Evolutionary conservation across 2,113 vertebrate species (phyloP).

Genomic region (Cervus canadensis): DNA sequence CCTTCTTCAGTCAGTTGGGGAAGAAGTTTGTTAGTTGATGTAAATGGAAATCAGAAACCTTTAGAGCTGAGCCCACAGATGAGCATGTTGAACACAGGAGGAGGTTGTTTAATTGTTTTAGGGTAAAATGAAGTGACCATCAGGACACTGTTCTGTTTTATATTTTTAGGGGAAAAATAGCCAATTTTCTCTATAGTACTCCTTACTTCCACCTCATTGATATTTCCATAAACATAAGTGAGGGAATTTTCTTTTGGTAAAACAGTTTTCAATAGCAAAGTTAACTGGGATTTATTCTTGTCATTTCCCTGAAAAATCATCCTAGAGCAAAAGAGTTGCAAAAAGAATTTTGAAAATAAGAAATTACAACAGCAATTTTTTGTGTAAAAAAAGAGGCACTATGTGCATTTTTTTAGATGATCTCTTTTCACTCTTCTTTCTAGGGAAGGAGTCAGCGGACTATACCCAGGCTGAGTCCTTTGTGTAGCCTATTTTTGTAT

Average conservation of each 20-base stretch:
- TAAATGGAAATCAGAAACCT: not conserved
- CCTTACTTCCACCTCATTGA: not conserved
- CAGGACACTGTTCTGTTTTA: not conserved
- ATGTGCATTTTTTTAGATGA: not conserved
- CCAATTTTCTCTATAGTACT: not conserved
- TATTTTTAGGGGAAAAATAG: not conserved
- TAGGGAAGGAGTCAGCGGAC: not conserved
- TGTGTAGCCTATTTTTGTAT: not conserved
- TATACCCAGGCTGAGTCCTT: not conserved
- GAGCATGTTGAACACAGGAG: not conserved
- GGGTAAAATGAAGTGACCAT: not conserved
- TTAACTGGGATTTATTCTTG: constrained; percentile 11
- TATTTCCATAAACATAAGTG: constrained; percentile 2
- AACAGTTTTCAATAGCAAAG: not conserved
- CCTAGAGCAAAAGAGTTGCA: not conserved
- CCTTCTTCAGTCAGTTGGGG: not conserved
- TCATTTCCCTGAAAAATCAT: not conserved
- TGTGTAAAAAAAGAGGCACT: not conserved
- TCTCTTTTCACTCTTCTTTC: not conserved
- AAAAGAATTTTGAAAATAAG: constrained; percentile 6
- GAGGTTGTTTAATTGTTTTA: not conserved
- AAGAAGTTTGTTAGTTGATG: not conserved
- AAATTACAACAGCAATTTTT: not conserved
- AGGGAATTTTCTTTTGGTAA: constrained; percentile 5
- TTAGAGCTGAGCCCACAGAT: not conserved